Percentiles rank a stretch among this genome's conserved stretches.
These are phyloP conservation scores for Brenthis daphne DNA, from an alignment of 2,888 invertebrate species.

Conservation along the genomic window DNA sequence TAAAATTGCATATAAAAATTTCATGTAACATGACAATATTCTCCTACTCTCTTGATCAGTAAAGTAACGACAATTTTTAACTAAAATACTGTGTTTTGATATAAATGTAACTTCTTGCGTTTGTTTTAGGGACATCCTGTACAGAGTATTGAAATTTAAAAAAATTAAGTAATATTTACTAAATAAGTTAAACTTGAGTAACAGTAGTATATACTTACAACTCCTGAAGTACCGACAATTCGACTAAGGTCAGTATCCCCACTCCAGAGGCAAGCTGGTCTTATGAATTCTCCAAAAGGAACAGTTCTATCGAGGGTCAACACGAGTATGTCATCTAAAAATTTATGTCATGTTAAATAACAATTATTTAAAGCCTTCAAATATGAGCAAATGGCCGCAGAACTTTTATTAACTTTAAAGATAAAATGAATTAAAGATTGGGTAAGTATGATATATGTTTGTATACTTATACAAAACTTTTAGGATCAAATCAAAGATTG, in stretches of 20 bases:
- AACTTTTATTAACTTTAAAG: no score
- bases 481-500: no score
- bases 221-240: constrained; percentile 67
- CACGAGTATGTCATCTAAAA: constrained; percentile 81
- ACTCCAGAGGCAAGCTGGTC: constrained; percentile 83
- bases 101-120: no score
- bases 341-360: neutral
- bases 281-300: constrained; percentile 74
- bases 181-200: neutral
- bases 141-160: neutral
- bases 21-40: no score
- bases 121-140: neutral
- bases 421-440: no score
- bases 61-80: no score
- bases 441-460: no score
- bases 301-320: constrained; percentile 74
- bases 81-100: no score
- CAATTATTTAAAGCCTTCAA: neutral
- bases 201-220: constrained; percentile 54
- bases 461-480: no score
- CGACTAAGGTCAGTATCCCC: constrained; percentile 58
- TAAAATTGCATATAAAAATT: no score
- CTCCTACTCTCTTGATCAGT: no score
- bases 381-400: no score
- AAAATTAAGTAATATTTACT: neutral